Conservation (phyloP, 2,797 vertebrate genomes). For the Discoglossus pictus region DNA sequence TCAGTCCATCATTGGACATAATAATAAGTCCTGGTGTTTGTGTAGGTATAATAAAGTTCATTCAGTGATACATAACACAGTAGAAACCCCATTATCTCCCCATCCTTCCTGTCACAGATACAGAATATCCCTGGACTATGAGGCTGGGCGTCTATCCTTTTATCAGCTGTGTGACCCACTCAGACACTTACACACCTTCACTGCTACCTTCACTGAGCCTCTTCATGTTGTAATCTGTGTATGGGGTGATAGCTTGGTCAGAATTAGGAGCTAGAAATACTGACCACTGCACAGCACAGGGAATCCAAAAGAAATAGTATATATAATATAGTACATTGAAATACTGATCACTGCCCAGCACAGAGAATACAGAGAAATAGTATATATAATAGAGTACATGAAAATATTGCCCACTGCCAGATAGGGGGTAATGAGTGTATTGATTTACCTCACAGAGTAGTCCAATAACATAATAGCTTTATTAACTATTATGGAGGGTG, state of each 20-base stretch:
- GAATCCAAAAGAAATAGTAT: too few species aligned
- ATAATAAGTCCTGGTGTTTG: slow-evolving; percentile 5
- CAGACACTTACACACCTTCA: neutral
- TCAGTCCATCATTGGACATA: neutral
- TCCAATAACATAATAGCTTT: too few species aligned
- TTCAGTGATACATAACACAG: neutral
- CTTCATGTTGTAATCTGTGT: neutral
- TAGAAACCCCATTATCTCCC: neutral
- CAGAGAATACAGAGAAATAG: too few species aligned
- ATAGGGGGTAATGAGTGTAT: too few species aligned
- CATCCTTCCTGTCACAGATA: neutral
- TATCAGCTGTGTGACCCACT: neutral
- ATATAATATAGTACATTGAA: too few species aligned
- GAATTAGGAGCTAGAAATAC: neutral
- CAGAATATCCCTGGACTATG: slow-evolving; percentile 7
- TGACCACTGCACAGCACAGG: too few species aligned
- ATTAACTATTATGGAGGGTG: too few species aligned
- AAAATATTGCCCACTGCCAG: too few species aligned
- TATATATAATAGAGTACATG: too few species aligned
- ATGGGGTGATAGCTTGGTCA: neutral
- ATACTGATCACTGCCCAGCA: too few species aligned
- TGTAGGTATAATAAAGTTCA: neutral
- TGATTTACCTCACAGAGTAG: too few species aligned
- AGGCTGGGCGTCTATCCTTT: neutral
- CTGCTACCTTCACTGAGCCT: neutral